These are phyloP conservation scores for Sesamia inferens DNA, from an alignment of 2,888 invertebrate genomes.

Conservation along the genomic window DNA sequence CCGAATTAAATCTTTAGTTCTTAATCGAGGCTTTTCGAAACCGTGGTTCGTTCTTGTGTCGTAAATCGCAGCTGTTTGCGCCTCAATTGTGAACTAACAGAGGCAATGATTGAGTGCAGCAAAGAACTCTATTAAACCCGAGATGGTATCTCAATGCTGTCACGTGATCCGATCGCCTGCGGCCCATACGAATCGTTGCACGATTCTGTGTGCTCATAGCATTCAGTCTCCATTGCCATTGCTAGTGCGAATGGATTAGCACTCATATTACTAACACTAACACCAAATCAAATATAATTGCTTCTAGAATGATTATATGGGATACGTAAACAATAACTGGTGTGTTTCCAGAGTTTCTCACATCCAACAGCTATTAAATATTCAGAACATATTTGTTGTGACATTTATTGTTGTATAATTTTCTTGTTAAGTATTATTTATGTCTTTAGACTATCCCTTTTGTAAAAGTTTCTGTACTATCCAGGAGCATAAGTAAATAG, in stretches of 20 bases:
- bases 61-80: constrained; percentile 66
- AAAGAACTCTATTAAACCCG: constrained; percentile 84
- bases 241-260: constrained; percentile 8
- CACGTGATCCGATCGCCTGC: constrained; percentile 81
- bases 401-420: constrained; percentile 38
- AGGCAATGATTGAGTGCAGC: constrained; percentile 83
- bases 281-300: constrained; percentile 23
- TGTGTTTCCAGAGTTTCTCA: constrained; percentile 35
- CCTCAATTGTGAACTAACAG: constrained; percentile 67
- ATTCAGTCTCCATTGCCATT: constrained; percentile 62
- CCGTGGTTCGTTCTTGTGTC: constrained; percentile 45
- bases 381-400: constrained; percentile 9
- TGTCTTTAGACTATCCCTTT: not conserved
- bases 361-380: constrained; percentile 23
- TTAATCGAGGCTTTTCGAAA: constrained; percentile 23
- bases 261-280: not conserved
- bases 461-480: not conserved
- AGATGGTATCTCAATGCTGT: constrained; percentile 83
- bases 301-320: constrained; percentile 19
- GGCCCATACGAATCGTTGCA: constrained; percentile 73
- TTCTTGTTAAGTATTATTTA: constrained; percentile 23
- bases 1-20: constrained; percentile 42
- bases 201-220: constrained; percentile 66
- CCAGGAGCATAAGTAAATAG: not conserved
- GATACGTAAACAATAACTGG: constrained; percentile 34